Evolutionary conservation across 2,113 vertebrate species (phyloP), one percentile per base, ranked within the genome.

Genomic region (Colistium nudipinnis): DNA sequence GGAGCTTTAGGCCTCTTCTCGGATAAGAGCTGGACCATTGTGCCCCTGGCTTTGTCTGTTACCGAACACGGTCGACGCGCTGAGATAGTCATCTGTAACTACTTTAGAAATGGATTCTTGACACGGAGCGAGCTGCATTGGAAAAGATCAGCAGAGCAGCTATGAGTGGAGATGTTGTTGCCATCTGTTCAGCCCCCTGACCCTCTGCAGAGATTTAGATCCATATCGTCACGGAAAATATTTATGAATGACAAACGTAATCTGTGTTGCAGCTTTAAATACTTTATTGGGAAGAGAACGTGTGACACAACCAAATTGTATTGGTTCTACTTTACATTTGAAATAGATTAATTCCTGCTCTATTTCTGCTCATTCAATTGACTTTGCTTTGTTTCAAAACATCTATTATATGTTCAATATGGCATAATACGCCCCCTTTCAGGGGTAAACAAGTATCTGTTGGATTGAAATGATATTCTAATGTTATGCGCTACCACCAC

Each of bases 41-140:
- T 83, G 24, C 53, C 52, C 7, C 7, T 51, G 48, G 78, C 72
- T 87, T 72, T 82, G 64, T 69, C 60, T 52, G 48, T 27, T 60
- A 53, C 45, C 31, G 41, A 77, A 80, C 48, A 69, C 1, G 66
- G 27, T 35, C 45, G 54, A 75, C 63, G 39, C 11, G 27, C 80
- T 52, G 24, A 78, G 80, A 88, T 83, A 81, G 70, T 78, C 77
- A 86, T 89, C 87, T 78, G 64, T 33, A 85, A 65, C 82, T 79
- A 82, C 70, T 81, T 76, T 51, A 56, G 78, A 69, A 79, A 81
- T 33, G 63, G 75, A 77, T 24, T 16, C 27, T 8, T 52, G 76
- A 83, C 73, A 43, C 56, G 65, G 69, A 70, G 67, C 63, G 4
- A 49, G 70, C 62, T 70, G 52, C 78, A 62, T 54, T 70, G 71